phyloP scores from a whole-genome alignment of 2,113 vertebrate genomes.

The Corythoichthys haematopterus region DNA sequence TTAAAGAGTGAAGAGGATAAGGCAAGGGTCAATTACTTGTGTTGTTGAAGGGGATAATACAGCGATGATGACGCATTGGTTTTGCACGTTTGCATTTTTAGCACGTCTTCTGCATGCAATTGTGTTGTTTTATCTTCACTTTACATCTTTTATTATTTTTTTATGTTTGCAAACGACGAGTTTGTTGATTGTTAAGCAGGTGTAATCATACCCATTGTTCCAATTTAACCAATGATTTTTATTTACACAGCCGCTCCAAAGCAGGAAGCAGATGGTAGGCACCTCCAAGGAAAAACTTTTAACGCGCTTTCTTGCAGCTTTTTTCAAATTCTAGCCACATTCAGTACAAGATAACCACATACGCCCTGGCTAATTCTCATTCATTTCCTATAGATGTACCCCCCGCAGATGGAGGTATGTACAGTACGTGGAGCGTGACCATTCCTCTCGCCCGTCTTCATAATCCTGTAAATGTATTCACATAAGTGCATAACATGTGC shows the following conservation, averaged over 20 bases:
- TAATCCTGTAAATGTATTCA: conserved; percentile 52
- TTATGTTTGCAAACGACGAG: conserved; percentile 11
- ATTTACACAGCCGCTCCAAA: conserved; percentile 8
- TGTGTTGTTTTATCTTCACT: background rate
- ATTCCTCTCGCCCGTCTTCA: conserved; percentile 5
- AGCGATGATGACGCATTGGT: conserved; percentile 27
- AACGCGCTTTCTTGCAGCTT: background rate
- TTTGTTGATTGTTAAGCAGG: background rate
- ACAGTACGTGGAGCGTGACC: background rate
- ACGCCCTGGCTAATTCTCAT: conserved; percentile 27
- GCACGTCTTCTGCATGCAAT: conserved; percentile 13
- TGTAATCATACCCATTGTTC: background rate
- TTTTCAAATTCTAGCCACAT: background rate
- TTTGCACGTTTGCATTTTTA: conserved; percentile 17
- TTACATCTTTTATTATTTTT: conserved; percentile 3
- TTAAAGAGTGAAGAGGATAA: conserved; percentile 27
- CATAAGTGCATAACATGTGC: conserved; percentile 45
- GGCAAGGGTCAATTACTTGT: conserved; percentile 28
- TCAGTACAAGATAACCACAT: background rate
- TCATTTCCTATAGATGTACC: conserved; percentile 38
- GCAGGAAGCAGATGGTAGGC: conserved; percentile 24
- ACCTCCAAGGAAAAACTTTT: conserved; percentile 7
- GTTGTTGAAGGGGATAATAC: conserved; percentile 28
- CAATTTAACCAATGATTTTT: conserved; percentile 12
- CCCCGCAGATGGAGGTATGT: conserved; percentile 58